These are phyloP conservation scores for Cantharis rustica DNA, from an alignment of 2,888 invertebrate species.

Conservation along the genomic window DNA sequence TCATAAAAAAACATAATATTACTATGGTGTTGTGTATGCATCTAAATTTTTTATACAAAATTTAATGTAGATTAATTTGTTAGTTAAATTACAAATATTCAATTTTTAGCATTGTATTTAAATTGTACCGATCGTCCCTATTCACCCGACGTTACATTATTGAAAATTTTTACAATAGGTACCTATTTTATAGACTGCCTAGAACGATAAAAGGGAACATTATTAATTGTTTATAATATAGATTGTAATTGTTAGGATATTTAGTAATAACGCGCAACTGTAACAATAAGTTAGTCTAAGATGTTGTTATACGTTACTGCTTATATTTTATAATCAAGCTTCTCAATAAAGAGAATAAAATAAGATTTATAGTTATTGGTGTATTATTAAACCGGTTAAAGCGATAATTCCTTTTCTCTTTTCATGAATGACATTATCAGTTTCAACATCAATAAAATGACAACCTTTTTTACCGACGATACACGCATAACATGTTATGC, in stretches of 20 bases:
- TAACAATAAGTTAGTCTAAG: slow-evolving; percentile 27
- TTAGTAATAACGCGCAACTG: slow-evolving; percentile 18
- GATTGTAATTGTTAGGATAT: slow-evolving; percentile 33
- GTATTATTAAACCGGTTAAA: neutral
- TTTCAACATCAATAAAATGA: no score
- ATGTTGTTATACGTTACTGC: slow-evolving; percentile 42
- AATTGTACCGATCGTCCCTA: neutral
- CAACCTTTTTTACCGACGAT: no score
- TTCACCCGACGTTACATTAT: neutral
- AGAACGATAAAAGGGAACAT: slow-evolving; percentile 41
- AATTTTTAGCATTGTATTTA: neutral
- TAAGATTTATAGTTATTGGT: neutral
- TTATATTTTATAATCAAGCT: slow-evolving; percentile 43
- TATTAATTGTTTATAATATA: slow-evolving; percentile 34
- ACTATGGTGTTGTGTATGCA: no score
- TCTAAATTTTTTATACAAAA: neutral
- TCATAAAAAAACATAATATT: no score
- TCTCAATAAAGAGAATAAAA: slow-evolving; percentile 32
- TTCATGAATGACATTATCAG: no score
- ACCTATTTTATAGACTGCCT: slow-evolving; percentile 39
- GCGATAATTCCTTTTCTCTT: no score
- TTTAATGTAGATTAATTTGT: neutral
- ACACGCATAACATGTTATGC: no score
- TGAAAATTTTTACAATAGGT: slow-evolving; percentile 12
- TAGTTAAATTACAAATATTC: neutral